Base-by-base conservation (phyloP, 1,140 invertebrate genomes). In the Nephotettix cincticeps region DNA sequence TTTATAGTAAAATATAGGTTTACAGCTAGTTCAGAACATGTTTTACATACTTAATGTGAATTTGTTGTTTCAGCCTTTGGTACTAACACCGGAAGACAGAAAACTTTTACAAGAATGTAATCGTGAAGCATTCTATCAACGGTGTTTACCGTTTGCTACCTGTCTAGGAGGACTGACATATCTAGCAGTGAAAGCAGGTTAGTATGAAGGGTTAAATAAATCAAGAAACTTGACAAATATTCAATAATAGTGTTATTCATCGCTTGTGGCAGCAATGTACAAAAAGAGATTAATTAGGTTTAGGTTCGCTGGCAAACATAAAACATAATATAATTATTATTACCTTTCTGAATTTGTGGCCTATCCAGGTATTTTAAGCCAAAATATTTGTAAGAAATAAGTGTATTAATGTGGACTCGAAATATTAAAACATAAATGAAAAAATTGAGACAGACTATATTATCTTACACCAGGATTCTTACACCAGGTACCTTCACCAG, bases 81-180 rank as follows among this genome's bases (percentile, higher is more conserved):
- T 83, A 79, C 88, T 89, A 75, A 82, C 84, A 0, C 76, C 81
- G 13, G 89, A 90, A 58, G 90, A 92, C 78, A 61, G 90, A 45
- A 79, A 83, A 71, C 88, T 89, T 32, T 81, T 92, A 40, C 80
- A 82, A 73, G 87, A 92, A 80, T 92, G 90, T 78, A 91, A 91
- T 75, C 75, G 80, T 2, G 90, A 93, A 77, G 90, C 89, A 71
- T 91, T 92, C 77, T 87, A 85, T 75, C 86, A 88, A 76, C 81
- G 91, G 25, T 89, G 88, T 51, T 68, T 92, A 67, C 90, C 90
- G 0, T 73, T 92, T 19, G 85, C 86, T 40, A 84, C 86, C 13
- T 69, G 83, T 1, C 77, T 91, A 17, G 87, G 87, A 0, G 75
- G 86, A 11, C 78, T 81, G 40, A 83, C 89, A 21, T 90, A 84